Evolutionary conservation across 2,888 invertebrate genomes (phyloP).

Genomic region (Myopa testacea): DNA sequence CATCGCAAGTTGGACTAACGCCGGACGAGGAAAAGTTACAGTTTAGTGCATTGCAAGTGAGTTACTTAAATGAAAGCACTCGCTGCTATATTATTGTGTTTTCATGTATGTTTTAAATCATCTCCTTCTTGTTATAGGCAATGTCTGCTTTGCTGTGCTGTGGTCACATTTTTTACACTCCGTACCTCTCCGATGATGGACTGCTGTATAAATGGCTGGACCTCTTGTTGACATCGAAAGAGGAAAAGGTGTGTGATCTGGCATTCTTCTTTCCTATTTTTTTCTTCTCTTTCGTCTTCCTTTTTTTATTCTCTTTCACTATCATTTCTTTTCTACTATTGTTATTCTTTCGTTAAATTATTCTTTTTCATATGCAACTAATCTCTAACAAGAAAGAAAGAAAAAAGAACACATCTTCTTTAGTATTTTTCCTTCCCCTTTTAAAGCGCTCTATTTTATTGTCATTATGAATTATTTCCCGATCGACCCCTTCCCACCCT

Average conservation of each 20-base stretch:
- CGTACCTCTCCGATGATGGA: constrained; percentile 89
- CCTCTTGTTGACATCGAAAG: constrained; percentile 86
- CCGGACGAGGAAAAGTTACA: constrained; percentile 74
- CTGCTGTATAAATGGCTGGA: constrained; percentile 95
- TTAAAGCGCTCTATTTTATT: too few species aligned
- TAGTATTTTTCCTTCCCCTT: too few species aligned
- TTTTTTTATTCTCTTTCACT: not conserved
- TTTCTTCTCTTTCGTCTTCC: not conserved
- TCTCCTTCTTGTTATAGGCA: constrained; percentile 73
- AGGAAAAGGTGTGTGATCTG: constrained; percentile 77
- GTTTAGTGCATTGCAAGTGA: constrained; percentile 73
- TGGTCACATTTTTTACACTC: constrained; percentile 92
- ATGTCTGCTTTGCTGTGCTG: constrained; percentile 97
- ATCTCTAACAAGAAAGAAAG: too few species aligned
- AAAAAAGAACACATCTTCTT: too few species aligned
- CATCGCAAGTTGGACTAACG: constrained; percentile 66
- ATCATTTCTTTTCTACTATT: not conserved
- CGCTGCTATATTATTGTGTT: not conserved
- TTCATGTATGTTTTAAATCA: constrained; percentile 24
- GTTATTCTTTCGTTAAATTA: not conserved
- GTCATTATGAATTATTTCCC: too few species aligned
- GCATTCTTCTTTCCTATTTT: too few species aligned
- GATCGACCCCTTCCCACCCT: too few species aligned
- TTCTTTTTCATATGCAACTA: too few species aligned
- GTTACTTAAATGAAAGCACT: not conserved